Evolutionary conservation across 2,113 vertebrate genomes (phyloP), one percentile per base, ranked within the genome.

Genomic region (Sorex araneus): DNA sequence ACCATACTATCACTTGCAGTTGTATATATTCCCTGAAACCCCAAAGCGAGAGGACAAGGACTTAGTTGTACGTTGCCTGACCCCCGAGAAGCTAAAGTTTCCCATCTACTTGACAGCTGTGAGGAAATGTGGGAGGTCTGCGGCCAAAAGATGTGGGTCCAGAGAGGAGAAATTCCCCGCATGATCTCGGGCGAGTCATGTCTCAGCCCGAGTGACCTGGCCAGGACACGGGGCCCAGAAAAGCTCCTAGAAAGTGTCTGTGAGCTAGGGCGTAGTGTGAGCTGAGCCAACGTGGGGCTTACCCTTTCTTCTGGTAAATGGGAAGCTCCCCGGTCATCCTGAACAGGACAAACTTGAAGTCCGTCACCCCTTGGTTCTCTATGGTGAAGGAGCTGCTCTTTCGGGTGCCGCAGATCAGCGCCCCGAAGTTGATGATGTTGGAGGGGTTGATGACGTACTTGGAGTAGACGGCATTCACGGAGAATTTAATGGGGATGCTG

Each of bases 391-490:
- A 97, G 71, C 94, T 94, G 32, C 64, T 98, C 94, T 97, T 99
- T 81, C 95, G 98, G 45, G 91, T 96, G 82, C 98, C 98, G 0
- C 84, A 97, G 21, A 97, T 73, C 93, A 99, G 50, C 2, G 98
- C 96, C 2, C 99, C 99, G 0, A 99, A 99, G 97, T 97, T 97
- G 90, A 99, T 96, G 91, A 98, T 43, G 0, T 95, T 96, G 13
- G 97, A 95, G 11, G 99, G 99, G 88, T 84, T 93, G 95, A 99
- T 98, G 54, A 12, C 98, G 95, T 98, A 99, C 54, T 98, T 99
- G 96, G 98, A 97, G 97, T 98, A 99, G 34, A 98, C 77, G 0
- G 98, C 97, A 43, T 96, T 97, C 0, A 98, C 96, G 0, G 99
- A 98, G 83, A 99, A 87, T 12, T 94, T 98, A 73, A 99, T 97